Percentiles rank a stretch among this genome's conserved stretches.
phyloP scores from a whole-genome alignment of 92 coral and sea anemone genomes.

The Actinernus sp. region DNA sequence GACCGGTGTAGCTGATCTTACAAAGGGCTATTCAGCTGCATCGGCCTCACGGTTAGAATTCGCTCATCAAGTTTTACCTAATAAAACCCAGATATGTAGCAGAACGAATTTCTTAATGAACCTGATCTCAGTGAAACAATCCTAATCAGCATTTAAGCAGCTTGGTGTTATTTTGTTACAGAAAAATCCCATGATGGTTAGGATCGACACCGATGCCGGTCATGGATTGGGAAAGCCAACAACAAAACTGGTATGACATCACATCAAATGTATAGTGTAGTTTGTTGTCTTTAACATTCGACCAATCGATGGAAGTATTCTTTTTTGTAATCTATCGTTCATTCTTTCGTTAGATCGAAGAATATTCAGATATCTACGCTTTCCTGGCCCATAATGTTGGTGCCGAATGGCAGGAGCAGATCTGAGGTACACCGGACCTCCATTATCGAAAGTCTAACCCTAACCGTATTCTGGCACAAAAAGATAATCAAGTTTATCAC shows the following conservation, averaged over 20 bases:
- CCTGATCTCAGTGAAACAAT: no score
- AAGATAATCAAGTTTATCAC: no score
- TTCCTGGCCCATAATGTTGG: conserved; percentile 86
- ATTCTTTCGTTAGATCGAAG: conserved; percentile 77
- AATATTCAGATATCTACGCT: conserved; percentile 86
- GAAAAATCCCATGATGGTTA: conserved; percentile 89
- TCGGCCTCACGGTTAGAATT: no score
- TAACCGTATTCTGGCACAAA: no score
- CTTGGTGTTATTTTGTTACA: conserved; percentile 22
- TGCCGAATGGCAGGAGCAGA: conserved; percentile 70
- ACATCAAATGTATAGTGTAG: not conserved
- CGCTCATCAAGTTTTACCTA: no score
- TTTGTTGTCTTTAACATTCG: not conserved
- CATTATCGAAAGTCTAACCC: no score
- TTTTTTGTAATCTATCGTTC: not conserved
- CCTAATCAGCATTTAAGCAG: no score
- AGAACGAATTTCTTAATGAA: no score
- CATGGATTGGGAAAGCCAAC: conserved; percentile 98
- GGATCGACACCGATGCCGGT: conserved; percentile 93
- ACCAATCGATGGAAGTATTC: not conserved
- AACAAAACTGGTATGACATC: conserved; percentile 77
- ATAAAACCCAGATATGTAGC: no score
- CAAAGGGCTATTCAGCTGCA: no score
- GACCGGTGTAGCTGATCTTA: no score
- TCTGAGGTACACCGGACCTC: no score